Evolutionary conservation across 2,888 invertebrate genomes (phyloP).

Genomic region (Hoplodrina blanda): DNA sequence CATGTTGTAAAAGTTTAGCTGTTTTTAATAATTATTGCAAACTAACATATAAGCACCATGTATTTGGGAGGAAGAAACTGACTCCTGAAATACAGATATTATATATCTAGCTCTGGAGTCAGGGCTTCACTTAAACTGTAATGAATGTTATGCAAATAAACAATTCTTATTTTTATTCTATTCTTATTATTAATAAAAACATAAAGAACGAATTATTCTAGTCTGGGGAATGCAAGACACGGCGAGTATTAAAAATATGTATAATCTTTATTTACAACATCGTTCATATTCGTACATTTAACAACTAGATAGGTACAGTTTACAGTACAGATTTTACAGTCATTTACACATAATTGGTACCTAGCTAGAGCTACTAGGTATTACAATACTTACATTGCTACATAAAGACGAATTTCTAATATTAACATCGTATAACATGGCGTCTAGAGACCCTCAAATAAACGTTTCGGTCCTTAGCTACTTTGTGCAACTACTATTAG

Average conservation of each 20-base stretch:
- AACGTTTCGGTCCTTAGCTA: slow-evolving; percentile 14
- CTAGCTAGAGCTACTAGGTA: slow-evolving; percentile 6
- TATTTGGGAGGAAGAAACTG: too few relatives aligned
- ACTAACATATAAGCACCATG: too few relatives aligned
- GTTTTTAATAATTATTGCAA: too few relatives aligned
- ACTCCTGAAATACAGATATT: too few relatives aligned
- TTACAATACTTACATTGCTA: slow-evolving; percentile 30
- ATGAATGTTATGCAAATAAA: too few relatives aligned
- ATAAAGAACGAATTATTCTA: slow-evolving; percentile 6
- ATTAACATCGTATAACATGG: slow-evolving; percentile 27
- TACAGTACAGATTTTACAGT: slow-evolving; percentile 47
- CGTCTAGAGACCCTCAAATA: background rate
- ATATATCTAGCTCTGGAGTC: too few relatives aligned
- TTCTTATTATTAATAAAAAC: slow-evolving; percentile 8
- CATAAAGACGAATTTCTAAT: slow-evolving; percentile 12
- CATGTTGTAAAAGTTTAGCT: too few relatives aligned
- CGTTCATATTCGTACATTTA: slow-evolving; percentile 41
- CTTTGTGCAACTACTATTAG: slow-evolving; percentile 18
- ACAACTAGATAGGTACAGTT: slow-evolving; percentile 30
- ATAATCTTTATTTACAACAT: slow-evolving; percentile 65
- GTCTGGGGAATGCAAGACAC: slow-evolving; percentile 40
- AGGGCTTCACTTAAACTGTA: too few relatives aligned
- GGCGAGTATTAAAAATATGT: slow-evolving; percentile 58
- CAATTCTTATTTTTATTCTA: too few relatives aligned
- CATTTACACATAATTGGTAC: slow-evolving; percentile 48